Percentiles rank a stretch among this genome's conserved stretches.
These are phyloP conservation scores for Eurytoma californica DNA, from an alignment of 2,888 invertebrate species.

Conservation along the genomic window DNA sequence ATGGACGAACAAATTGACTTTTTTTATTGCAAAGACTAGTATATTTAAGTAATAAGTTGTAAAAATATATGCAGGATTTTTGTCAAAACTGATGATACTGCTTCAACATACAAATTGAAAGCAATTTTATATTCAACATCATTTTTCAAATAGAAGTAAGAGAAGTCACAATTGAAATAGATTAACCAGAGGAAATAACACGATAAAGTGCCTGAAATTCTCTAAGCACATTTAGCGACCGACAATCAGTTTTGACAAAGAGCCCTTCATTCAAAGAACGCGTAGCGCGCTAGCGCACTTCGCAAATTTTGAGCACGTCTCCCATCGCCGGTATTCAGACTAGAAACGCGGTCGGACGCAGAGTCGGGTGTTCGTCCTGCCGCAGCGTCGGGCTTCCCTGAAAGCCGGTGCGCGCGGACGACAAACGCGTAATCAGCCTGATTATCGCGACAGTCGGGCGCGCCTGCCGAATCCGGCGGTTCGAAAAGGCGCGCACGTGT, in stretches of 20 bases:
- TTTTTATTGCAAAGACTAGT: conserved; percentile 6
- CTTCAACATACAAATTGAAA: background rate
- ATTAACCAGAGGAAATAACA: background rate
- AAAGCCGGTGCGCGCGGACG: background rate
- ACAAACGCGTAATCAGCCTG: conserved; percentile 27
- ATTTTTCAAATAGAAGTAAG: background rate
- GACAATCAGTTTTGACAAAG: conserved; percentile 33
- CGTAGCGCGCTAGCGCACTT: background rate
- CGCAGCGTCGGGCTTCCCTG: background rate
- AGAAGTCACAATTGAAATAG: too few species aligned
- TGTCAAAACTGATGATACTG: conserved; percentile 24
- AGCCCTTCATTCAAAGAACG: background rate
- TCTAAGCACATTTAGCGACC: background rate
- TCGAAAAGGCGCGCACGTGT: background rate
- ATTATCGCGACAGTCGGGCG: conserved; percentile 17
- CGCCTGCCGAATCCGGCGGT: background rate
- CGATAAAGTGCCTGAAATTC: conserved; percentile 1
- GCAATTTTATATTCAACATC: background rate
- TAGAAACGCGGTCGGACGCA: background rate
- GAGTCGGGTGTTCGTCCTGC: background rate
- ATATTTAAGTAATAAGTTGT: conserved; percentile 17
- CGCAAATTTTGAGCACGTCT: conserved; percentile 5
- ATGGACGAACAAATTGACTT: background rate
- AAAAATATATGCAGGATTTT: background rate
- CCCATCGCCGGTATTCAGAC: background rate